phyloP scores from a whole-genome alignment of 1,140 invertebrate species.

The Ylistrum balloti region DNA sequence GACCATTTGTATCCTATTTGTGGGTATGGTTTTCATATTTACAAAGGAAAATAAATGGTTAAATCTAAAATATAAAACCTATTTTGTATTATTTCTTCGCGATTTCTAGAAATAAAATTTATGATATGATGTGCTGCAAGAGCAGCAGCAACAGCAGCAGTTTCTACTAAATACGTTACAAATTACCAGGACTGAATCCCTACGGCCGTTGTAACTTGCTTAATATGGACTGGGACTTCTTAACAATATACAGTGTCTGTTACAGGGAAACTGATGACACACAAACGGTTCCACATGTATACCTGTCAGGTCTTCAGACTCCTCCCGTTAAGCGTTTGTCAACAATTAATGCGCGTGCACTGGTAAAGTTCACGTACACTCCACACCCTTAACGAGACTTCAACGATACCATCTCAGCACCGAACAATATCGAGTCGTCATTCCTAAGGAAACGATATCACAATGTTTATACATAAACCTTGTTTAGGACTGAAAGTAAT shows the following conservation, averaged over 20 bases:
- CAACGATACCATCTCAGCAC: neutral
- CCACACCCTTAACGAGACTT: neutral
- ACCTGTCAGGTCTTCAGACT: neutral
- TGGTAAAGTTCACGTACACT: conserved; percentile 9
- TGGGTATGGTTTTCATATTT: no score
- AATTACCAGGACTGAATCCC: no score
- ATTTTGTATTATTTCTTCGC: no score
- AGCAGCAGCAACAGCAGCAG: no score
- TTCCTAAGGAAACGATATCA: neutral
- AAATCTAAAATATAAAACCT: no score
- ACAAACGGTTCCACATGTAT: neutral
- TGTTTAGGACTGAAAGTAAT: neutral
- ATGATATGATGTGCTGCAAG: no score
- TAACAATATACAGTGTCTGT: neutral
- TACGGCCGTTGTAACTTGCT: neutral
- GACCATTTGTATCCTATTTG: no score
- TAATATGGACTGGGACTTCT: neutral
- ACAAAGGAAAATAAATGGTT: no score
- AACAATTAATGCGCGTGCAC: conserved; percentile 7
- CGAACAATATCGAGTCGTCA: neutral
- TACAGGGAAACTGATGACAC: neutral
- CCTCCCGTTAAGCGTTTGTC: neutral
- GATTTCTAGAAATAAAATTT: no score
- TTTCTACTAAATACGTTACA: no score
- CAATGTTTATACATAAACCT: neutral